Conservation (phyloP, 2,888 invertebrate species). For the Gryllus longicercus region DNA sequence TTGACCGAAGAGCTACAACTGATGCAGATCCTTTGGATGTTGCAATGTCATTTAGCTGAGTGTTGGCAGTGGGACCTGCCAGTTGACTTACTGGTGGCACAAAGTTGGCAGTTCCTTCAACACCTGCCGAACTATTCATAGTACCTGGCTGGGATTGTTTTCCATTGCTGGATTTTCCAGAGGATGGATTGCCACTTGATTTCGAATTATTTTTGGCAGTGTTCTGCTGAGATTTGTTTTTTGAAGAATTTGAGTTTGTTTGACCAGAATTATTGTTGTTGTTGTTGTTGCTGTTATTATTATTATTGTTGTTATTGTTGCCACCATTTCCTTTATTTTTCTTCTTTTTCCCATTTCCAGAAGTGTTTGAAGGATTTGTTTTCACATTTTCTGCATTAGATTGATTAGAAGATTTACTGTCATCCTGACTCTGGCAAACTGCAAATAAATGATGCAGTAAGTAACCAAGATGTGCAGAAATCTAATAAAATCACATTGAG, state of each 20-base stretch:
- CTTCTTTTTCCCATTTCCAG: constrained; percentile 37
- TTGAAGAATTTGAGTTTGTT: background rate
- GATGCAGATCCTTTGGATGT: constrained; percentile 1
- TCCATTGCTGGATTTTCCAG: background rate
- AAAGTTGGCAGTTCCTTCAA: constrained; percentile 20
- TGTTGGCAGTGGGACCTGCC: background rate
- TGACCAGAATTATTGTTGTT: background rate
- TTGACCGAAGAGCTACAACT: constrained; percentile 5
- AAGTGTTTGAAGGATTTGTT: constrained; percentile 32
- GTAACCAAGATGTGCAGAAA: background rate
- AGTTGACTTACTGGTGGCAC: constrained; percentile 21
- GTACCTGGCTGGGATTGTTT: constrained; percentile 19
- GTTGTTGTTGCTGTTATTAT: background rate
- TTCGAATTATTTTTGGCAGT: constrained; percentile 21
- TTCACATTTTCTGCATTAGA: constrained; percentile 36
- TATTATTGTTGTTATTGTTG: constrained; percentile 20
- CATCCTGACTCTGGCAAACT: constrained; percentile 38
- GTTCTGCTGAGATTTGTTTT: constrained; percentile 18
- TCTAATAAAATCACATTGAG: too few relatives aligned
- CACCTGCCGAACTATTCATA: background rate
- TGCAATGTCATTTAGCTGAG: constrained; percentile 32
- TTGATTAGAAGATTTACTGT: constrained; percentile 41
- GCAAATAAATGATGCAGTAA: constrained; percentile 27
- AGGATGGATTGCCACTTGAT: background rate
- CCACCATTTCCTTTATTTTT: constrained; percentile 34